Evolutionary conservation across 2,888 invertebrate species (phyloP).

Genomic region (Epirrhoe tristata): DNA sequence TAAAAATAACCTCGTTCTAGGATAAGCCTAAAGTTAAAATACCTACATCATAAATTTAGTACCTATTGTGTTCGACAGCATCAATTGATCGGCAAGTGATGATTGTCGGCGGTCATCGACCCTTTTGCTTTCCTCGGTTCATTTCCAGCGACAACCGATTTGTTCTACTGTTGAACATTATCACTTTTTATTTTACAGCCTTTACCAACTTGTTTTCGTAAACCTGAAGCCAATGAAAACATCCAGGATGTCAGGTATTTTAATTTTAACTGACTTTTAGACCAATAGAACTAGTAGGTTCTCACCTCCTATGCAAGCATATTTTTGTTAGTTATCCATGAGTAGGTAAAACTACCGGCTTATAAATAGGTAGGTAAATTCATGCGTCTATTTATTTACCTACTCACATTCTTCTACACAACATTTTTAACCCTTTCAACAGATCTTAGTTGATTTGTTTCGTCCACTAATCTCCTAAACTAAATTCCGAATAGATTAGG

Average conservation of each 20-base stretch:
- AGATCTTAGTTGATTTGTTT: background rate
- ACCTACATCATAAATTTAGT: conserved; percentile 1
- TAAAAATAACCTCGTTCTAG: background rate
- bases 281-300: too few relatives aligned
- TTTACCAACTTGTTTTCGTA: conserved; percentile 24
- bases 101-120: conserved; percentile 56
- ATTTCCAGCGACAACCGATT: conserved; percentile 68
- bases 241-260: too few relatives aligned
- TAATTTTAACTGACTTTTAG: too few relatives aligned
- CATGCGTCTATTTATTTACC: background rate
- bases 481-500: conserved; percentile 3
- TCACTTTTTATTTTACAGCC: conserved; percentile 34
- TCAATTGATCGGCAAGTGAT: conserved; percentile 60
- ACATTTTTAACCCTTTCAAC: background rate
- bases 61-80: conserved; percentile 34
- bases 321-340: too few relatives aligned
- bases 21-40: background rate
- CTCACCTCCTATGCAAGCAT: too few relatives aligned
- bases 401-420: background rate
- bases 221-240: too few relatives aligned
- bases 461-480: conserved; percentile 13
- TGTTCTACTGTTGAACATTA: conserved; percentile 55
- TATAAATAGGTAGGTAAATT: too few relatives aligned
- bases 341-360: background rate
- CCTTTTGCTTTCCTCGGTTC: conserved; percentile 57